Evolutionary conservation across 23 tunicate genomes (phyloP).

Genomic region (Diplosoma virens): DNA sequence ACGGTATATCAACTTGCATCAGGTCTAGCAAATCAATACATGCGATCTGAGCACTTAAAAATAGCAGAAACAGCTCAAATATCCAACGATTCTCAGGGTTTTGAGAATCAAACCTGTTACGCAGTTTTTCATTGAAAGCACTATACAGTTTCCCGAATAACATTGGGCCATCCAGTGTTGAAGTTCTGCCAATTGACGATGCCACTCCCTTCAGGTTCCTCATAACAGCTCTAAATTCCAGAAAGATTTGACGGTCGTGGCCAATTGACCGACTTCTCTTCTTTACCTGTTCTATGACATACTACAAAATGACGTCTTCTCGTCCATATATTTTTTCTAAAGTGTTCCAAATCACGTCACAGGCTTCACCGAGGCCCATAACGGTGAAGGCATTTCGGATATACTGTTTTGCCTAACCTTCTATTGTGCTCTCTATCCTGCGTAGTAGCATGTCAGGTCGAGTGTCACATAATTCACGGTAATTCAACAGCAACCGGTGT

Average conservation of each 20-base stretch:
- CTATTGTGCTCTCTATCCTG: conserved; percentile 1
- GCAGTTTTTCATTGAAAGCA: conserved; percentile 10
- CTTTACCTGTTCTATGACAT: neutral
- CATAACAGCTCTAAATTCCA: conserved; percentile 1
- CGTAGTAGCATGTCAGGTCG: conserved; percentile 2
- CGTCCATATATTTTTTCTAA: conserved; percentile 1
- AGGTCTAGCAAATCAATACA: neutral
- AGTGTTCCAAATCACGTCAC: conserved; percentile 3
- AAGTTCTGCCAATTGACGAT: neutral
- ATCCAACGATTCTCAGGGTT: neutral
- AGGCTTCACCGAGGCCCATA: neutral
- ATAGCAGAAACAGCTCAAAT: neutral
- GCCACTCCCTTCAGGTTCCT: conserved; percentile 5
- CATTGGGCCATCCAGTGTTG: neutral
- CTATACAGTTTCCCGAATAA: neutral
- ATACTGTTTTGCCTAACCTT: conserved; percentile 9
- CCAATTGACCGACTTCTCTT: neutral
- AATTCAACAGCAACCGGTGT: neutral
- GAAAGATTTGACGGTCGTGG: neutral
- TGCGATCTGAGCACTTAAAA: neutral
- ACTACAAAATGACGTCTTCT: neutral
- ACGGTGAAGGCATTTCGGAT: conserved; percentile 10
- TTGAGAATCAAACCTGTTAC: conserved; percentile 3
- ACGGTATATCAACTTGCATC: conserved; percentile 21
- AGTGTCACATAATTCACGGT: neutral